phyloP scores from a whole-genome alignment of 1,140 invertebrate species.

The Anastatus disparis region DNA sequence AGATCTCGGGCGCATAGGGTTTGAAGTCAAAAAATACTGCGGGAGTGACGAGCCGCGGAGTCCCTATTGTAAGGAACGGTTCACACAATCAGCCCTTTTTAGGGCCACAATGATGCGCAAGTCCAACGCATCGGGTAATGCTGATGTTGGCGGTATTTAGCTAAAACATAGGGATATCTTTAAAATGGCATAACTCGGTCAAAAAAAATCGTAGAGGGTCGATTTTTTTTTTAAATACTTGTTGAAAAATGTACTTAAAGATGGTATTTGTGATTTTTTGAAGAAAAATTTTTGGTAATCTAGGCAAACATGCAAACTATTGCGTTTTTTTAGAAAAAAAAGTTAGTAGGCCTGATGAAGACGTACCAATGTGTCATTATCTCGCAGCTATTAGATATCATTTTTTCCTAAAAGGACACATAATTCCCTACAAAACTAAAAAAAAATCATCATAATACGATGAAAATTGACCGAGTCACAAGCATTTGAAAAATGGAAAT shows the following conservation, averaged over 20 bases:
- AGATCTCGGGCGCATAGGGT: neutral
- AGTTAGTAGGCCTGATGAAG: neutral
- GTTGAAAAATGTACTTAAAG: neutral
- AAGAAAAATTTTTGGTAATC: neutral
- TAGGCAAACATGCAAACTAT: neutral
- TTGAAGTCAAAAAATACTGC: neutral
- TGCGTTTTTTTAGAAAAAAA: neutral
- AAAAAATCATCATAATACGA: slow-evolving; percentile 1
- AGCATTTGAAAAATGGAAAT: neutral
- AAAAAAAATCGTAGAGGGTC: neutral
- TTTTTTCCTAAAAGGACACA: neutral
- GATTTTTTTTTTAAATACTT: neutral
- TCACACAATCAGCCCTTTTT: neutral
- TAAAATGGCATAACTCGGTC: slow-evolving; percentile 11
- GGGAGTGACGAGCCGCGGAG: neutral
- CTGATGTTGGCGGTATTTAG: neutral
- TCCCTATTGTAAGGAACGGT: neutral
- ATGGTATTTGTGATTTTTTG: neutral
- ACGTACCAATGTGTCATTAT: neutral
- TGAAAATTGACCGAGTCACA: neutral
- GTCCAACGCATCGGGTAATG: neutral
- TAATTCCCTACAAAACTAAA: slow-evolving; percentile 1
- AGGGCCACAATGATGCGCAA: neutral
- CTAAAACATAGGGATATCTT: slow-evolving; percentile 5
- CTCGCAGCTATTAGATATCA: neutral